phyloP scores from a whole-genome alignment of 2,797 vertebrate species.

The Peromyscus eremicus region DNA sequence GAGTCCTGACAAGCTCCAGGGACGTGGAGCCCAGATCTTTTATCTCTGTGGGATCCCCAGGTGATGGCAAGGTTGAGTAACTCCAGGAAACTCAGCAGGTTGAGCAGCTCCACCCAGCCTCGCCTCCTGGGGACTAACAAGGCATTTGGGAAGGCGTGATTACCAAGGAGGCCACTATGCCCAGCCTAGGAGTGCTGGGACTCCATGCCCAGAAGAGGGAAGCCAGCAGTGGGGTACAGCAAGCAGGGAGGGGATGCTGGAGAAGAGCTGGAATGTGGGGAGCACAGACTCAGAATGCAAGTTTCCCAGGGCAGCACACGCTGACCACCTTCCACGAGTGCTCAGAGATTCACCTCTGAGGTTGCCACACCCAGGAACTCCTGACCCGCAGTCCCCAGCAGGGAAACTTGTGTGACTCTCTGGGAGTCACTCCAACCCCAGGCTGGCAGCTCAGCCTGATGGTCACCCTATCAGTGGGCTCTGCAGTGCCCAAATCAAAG shows the following conservation, averaged over 20 bases:
- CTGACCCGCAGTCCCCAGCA: background rate
- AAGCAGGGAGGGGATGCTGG: background rate
- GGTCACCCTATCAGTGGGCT: background rate
- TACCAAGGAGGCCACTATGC: background rate
- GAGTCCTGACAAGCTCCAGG: background rate
- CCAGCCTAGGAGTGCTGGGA: background rate
- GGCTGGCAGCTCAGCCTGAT: background rate
- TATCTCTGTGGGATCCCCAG: background rate
- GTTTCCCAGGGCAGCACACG: background rate
- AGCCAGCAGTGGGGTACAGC: fast-evolving
- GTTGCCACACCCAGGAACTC: background rate
- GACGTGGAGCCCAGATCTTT: background rate
- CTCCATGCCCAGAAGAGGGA: background rate
- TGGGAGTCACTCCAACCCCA: background rate
- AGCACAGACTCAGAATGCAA: background rate
- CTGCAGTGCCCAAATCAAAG: background rate
- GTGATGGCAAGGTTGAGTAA: background rate
- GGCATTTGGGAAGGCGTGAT: background rate
- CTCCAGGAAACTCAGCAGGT: background rate
- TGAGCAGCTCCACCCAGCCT: background rate
- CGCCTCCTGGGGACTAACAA: background rate
- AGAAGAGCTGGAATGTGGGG: background rate
- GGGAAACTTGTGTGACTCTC: background rate
- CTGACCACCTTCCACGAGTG: background rate
- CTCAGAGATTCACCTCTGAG: background rate